These are phyloP conservation scores for Pyrochroa serraticornis DNA, from an alignment of 2,888 invertebrate species.

Conservation along the genomic window DNA sequence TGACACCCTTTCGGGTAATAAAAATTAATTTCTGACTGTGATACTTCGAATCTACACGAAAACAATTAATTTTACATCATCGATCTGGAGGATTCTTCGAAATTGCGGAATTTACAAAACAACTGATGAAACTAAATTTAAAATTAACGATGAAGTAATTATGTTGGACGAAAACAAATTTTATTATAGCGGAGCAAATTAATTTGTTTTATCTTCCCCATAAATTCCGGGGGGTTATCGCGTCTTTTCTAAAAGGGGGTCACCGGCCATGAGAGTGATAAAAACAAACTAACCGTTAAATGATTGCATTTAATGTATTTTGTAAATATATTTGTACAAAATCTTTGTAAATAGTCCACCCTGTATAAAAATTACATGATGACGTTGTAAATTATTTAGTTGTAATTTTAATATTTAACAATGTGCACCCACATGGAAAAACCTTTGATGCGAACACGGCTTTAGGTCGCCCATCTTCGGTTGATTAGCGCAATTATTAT, in stretches of 20 bases:
- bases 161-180: conserved; percentile 17
- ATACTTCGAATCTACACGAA: not conserved
- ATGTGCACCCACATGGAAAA: conserved; percentile 12
- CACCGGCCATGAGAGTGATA: conserved; percentile 32
- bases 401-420: conserved; percentile 29
- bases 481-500: conserved; percentile 14
- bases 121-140: not conserved
- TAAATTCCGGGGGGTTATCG: conserved; percentile 35
- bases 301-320: conserved; percentile 31
- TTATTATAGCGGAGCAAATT: conserved; percentile 20
- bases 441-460: not conserved
- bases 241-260: conserved; percentile 37
- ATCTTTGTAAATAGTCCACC: conserved; percentile 43
- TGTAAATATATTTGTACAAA: conserved; percentile 35
- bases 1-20: conserved; percentile 4
- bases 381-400: conserved; percentile 41
- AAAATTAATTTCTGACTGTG: conserved; percentile 8
- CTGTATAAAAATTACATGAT: conserved; percentile 33
- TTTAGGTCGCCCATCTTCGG: conserved; percentile 3
- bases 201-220: conserved; percentile 17
- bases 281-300: conserved; percentile 34
- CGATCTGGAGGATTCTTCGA: no score
- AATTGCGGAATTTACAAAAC: no score
- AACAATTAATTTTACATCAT: not conserved
- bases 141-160: conserved; percentile 17